Evolutionary conservation across 1,140 invertebrate species (phyloP).

Genomic region (Eumeta japonica): DNA sequence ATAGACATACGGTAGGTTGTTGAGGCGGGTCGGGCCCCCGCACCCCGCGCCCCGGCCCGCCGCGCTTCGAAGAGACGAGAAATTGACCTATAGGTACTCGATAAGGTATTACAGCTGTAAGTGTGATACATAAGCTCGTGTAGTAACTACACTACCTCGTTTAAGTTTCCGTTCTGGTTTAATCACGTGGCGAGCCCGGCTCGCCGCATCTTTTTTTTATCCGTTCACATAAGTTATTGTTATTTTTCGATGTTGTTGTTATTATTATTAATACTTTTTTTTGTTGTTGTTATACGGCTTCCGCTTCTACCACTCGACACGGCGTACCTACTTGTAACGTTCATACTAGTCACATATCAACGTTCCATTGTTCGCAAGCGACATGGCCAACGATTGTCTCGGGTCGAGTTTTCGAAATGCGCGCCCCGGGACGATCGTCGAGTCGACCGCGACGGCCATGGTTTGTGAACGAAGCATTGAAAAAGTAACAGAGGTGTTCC

Average conservation of each 20-base stretch:
- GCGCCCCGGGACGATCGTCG: no score
- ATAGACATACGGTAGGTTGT: slow-evolving; percentile 25
- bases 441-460: no score
- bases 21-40: slow-evolving; percentile 12
- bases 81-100: slow-evolving; percentile 18
- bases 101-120: slow-evolving; percentile 27
- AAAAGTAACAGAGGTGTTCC: no score
- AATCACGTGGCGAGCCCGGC: slow-evolving; percentile 42
- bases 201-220: slow-evolving; percentile 40
- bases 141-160: slow-evolving; percentile 54
- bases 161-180: slow-evolving; percentile 31
- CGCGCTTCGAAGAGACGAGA: slow-evolving; percentile 16
- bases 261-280: slow-evolving; percentile 26
- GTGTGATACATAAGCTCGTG: slow-evolving; percentile 43
- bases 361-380: no score
- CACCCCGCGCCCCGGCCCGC: slow-evolving; percentile 8
- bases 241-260: slow-evolving; percentile 31
- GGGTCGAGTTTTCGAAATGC: no score
- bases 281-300: slow-evolving; percentile 27
- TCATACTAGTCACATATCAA: slow-evolving; percentile 41
- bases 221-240: slow-evolving; percentile 42
- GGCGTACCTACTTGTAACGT: background rate
- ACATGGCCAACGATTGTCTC: no score
- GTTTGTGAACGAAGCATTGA: slow-evolving; percentile 29
- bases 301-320: background rate